Conservation (phyloP, 2,797 vertebrate species). For the Tarsius wallacei region DNA sequence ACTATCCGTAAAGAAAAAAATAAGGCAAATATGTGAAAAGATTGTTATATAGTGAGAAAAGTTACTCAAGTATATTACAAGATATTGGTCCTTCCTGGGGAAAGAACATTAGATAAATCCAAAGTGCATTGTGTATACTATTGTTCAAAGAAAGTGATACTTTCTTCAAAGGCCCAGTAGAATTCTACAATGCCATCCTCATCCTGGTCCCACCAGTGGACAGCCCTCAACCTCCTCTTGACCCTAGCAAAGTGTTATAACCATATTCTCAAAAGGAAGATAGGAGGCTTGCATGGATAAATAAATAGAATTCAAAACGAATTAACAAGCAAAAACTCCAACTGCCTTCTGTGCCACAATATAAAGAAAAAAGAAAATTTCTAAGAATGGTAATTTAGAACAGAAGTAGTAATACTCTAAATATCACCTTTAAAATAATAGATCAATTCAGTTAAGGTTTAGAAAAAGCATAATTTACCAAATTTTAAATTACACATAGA, state of each 20-base stretch:
- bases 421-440: background rate
- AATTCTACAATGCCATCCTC: rapidly evolving
- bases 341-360: background rate
- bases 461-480: background rate
- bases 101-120: background rate
- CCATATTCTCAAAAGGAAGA: background rate
- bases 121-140: rapidly evolving
- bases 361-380: background rate
- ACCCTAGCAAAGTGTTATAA: background rate
- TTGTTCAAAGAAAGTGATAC: background rate
- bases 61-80: background rate
- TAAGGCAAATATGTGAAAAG: background rate
- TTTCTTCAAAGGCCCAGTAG: background rate
- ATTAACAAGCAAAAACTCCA: background rate
- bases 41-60: background rate
- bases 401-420: background rate
- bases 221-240: background rate
- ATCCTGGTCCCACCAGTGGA: too few species aligned
- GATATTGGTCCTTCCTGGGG: background rate
- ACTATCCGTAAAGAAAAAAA: background rate
- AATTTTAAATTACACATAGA: background rate
- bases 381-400: background rate
- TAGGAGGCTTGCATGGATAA: background rate
- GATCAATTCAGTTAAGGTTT: background rate
- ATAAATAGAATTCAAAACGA: background rate